Conservation (phyloP, 2,888 invertebrate genomes). For the Theristus sp. region DNA sequence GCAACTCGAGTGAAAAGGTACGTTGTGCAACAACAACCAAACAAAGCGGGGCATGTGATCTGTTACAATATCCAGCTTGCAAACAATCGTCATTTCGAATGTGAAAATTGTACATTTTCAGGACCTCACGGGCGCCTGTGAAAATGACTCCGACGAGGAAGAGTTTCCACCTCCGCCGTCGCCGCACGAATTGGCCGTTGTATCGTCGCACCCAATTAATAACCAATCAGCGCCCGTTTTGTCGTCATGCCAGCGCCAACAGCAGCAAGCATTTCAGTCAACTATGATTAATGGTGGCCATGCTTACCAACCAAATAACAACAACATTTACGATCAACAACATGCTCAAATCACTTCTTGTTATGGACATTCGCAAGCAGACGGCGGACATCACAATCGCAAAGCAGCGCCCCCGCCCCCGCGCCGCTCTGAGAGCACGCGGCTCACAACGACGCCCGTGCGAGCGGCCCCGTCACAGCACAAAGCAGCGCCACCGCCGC, state of each 20-base stretch:
- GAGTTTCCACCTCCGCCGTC: conserved; percentile 20
- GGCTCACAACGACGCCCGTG: conserved; percentile 7
- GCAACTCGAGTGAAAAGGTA: not conserved
- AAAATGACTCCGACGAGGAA: conserved; percentile 25
- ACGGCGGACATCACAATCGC: too few relatives aligned
- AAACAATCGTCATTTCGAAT: too few relatives aligned
- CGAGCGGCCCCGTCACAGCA: not conserved
- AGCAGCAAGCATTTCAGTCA: conserved; percentile 10
- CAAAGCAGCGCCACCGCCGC: not conserved
- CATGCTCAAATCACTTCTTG: too few relatives aligned
- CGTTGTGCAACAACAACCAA: too few relatives aligned
- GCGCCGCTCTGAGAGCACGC: conserved; percentile 19
- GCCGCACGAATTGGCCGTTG: conserved; percentile 21
- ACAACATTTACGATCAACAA: not conserved
- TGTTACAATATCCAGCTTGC: too few relatives aligned
- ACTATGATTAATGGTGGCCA: not conserved
- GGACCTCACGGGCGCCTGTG: conserved; percentile 2
- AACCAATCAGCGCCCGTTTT: too few relatives aligned
- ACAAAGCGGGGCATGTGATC: not conserved
- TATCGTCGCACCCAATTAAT: too few relatives aligned
- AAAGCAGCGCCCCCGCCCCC: conserved; percentile 21
- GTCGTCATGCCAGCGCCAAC: too few relatives aligned
- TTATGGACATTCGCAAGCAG: too few relatives aligned
- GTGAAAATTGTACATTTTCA: too few relatives aligned
- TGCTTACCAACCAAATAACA: not conserved